A percentile compares a stretch with the other conserved stretches of the same genome.
These are phyloP conservation scores for Petrolisthes manimaculis DNA, from an alignment of 2,888 invertebrate species.

Conservation along the genomic window DNA sequence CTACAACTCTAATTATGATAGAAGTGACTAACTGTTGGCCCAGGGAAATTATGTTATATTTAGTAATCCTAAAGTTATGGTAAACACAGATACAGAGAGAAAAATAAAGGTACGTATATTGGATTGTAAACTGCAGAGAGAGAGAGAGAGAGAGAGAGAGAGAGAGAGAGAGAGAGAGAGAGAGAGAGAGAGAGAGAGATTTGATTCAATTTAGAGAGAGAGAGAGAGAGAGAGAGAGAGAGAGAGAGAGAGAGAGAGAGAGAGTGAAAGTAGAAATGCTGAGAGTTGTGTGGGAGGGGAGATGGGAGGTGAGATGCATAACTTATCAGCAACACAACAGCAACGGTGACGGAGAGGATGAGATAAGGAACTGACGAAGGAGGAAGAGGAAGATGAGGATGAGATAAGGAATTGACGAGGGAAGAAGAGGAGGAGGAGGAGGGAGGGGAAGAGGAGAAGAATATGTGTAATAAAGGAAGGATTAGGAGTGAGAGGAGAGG, in stretches of 20 bases:
- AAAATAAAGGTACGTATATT: too few relatives aligned
- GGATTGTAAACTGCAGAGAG: too few relatives aligned
- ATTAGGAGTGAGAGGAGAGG: background rate
- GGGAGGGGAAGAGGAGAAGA: background rate
- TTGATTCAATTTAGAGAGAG: background rate
- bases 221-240: conserved; percentile 5
- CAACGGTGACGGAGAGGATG: background rate
- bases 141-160: conserved; percentile 24
- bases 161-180: conserved; percentile 7
- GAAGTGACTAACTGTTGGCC: too few relatives aligned
- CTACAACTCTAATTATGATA: too few relatives aligned
- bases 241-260: background rate
- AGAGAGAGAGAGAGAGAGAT: too few relatives aligned
- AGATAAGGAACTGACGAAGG: background rate
- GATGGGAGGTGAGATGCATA: background rate
- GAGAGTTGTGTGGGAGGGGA: background rate
- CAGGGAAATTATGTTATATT: too few relatives aligned
- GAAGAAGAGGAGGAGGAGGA: background rate
- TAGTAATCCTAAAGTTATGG: too few relatives aligned
- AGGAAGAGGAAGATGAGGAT: background rate
- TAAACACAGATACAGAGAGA: too few relatives aligned
- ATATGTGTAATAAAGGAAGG: background rate
- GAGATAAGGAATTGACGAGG: background rate
- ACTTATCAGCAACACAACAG: background rate
- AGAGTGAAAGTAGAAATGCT: background rate